Evolutionary conservation across 2,888 invertebrate species (phyloP), one percentile per base, ranked within the genome.

Genomic region (Ecliptopera silaceata): DNA sequence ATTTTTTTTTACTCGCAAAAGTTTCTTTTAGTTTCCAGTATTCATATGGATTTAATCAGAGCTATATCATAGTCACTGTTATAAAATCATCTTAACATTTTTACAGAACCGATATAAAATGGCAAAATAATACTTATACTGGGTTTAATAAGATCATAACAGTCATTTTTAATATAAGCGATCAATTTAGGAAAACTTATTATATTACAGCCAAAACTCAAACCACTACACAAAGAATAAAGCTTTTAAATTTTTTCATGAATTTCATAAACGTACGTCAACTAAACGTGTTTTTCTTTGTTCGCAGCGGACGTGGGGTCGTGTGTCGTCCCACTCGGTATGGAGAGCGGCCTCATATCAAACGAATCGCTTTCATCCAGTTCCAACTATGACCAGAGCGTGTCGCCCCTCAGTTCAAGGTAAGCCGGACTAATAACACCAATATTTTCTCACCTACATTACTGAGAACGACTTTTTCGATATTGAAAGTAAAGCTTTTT

Each of bases 321-420:
- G 80, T 96, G 96, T 82, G 93, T 93, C 69, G 90, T 94, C 47
- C 94, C 97, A 12, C 93, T 97, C 68, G 97, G 97, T 51, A 97
- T 97, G 97, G 96, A 97, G 82, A 95, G 94, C 70, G 96, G 96
- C 31, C 93, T 93, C 80, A 97, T 97, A 75, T 95, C 95, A 46
- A 96, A 97, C 86, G 94, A 95, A 68, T 96, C 96, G 68, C 95
- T 97, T 73, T 94, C 95, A 4, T 96, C 97, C 56, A 97, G 96
- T 78, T 97, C 97, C 50, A 96, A 96, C 68, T 97, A 97, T 80
- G 93, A 94, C 72, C 96, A 96, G 79, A 96, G 95, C 70, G 97
- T 97, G 31, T 97, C 97, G 47, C 97, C 97, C 29, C 95, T 96
- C 72, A 96, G 96, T 80, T 96, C 96, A 63, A 95, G 97, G 97